Evolutionary conservation across 2,797 vertebrate species (phyloP).

Genomic region (Glossophaga mutica): DNA sequence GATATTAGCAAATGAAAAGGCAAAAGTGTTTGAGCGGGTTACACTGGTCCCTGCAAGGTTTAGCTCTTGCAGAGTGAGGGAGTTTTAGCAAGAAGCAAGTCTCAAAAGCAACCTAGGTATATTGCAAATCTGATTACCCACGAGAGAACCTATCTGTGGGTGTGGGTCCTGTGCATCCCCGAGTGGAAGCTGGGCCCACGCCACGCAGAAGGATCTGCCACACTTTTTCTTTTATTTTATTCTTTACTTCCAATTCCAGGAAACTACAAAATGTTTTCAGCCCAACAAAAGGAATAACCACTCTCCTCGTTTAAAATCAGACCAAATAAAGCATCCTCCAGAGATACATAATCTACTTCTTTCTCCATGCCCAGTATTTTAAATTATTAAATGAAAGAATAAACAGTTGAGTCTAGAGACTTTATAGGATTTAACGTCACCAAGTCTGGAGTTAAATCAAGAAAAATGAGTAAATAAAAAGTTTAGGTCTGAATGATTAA

Average conservation of each 20-base stretch:
- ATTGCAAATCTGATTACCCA: no score
- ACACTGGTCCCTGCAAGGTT: no score
- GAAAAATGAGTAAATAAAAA: neutral
- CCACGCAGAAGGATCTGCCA: no score
- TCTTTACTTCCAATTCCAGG: neutral
- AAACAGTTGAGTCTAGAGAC: neutral
- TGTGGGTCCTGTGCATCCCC: no score
- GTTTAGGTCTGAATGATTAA: neutral
- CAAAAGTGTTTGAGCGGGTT: no score
- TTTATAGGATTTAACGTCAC: neutral
- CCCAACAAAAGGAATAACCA: neutral
- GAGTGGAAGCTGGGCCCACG: no score
- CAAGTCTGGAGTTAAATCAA: neutral
- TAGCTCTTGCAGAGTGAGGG: no score
- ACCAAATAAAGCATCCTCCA: neutral
- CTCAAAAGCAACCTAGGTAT: no score
- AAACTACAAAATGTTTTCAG: neutral
- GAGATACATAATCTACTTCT: neutral
- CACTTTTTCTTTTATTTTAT: neutral
- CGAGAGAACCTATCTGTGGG: no score
- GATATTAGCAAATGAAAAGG: no score
- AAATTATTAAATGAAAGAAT: slow-evolving; percentile 22
- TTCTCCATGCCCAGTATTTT: neutral
- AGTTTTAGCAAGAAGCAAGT: no score
- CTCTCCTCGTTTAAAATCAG: neutral